Percentiles rank a stretch among this genome's conserved stretches.
Conservation (phyloP, 2,797 vertebrate species). For the Peromyscus melanophrys region DNA sequence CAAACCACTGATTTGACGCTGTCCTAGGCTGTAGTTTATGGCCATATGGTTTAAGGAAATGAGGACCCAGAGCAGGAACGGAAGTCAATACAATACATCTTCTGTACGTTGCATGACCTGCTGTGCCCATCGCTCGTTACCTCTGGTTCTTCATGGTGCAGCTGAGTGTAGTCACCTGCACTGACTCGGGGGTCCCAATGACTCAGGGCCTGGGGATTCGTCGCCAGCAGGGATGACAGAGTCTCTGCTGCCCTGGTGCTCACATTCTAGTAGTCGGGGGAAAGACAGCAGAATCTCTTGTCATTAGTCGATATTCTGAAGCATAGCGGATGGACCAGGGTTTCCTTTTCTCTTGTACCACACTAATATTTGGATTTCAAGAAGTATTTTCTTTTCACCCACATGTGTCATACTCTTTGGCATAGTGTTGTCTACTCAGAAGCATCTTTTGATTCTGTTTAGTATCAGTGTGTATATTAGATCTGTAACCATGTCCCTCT, state of each 20-base stretch:
- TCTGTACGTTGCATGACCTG: neutral
- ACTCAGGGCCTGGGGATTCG: neutral
- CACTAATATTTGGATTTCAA: conserved; percentile 41
- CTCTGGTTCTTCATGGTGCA: neutral
- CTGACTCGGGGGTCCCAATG: neutral
- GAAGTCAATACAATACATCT: neutral
- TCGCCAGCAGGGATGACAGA: neutral
- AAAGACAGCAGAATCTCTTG: neutral
- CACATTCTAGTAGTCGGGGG: neutral
- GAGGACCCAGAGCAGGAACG: neutral
- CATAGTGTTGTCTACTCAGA: neutral
- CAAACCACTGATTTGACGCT: neutral
- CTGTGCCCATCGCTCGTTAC: neutral
- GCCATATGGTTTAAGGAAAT: neutral
- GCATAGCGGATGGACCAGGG: neutral
- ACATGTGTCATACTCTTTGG: neutral
- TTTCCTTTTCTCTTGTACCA: neutral
- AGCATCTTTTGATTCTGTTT: conserved; percentile 14
- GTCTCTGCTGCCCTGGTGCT: neutral
- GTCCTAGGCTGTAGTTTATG: neutral
- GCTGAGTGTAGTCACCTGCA: neutral
- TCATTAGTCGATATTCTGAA: neutral
- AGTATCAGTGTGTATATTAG: neutral
- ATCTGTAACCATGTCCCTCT: neutral
- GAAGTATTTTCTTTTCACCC: neutral